These are phyloP conservation scores for Nomada ruficornis DNA, from an alignment of 2,888 invertebrate species.

Conservation along the genomic window DNA sequence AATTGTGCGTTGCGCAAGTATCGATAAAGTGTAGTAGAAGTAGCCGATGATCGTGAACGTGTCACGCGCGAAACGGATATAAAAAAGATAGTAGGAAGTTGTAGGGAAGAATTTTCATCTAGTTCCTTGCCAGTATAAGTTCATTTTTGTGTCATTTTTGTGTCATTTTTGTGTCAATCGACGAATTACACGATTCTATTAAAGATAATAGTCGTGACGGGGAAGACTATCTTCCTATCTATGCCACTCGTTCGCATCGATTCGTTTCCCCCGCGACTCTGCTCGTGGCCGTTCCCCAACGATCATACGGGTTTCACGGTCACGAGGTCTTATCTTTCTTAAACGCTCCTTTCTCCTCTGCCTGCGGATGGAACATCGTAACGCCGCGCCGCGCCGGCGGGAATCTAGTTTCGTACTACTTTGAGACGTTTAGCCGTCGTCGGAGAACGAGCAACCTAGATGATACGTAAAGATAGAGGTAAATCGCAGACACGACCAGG, in stretches of 20 bases:
- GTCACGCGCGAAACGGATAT: too few species aligned
- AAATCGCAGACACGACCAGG: conserved; percentile 5
- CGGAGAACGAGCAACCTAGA: conserved; percentile 1
- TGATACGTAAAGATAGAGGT: conserved; percentile 12
- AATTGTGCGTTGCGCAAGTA: too few species aligned
- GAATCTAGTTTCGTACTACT: conserved; percentile 67
- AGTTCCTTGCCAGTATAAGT: conserved; percentile 26
- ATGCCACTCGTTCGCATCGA: conserved; percentile 2
- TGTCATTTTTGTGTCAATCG: conserved; percentile 55
- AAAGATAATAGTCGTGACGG: conserved; percentile 47
- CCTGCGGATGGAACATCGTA: conserved; percentile 26
- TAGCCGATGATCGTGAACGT: too few species aligned
- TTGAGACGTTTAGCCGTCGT: conserved; percentile 45
- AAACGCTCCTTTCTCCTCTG: conserved; percentile 55
- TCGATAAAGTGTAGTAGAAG: too few species aligned
- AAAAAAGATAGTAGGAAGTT: not conserved
- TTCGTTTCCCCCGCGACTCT: conserved; percentile 26
- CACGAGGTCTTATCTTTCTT: conserved; percentile 65
- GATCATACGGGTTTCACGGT: conserved; percentile 58
- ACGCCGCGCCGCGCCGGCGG: conserved; percentile 51
- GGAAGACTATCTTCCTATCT: conserved; percentile 10
- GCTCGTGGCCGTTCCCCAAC: conserved; percentile 41
- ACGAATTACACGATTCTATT: conserved; percentile 68
- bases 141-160: conserved; percentile 49
- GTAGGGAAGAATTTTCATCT: too few species aligned